Conservation (phyloP, 2,113 vertebrate species). For the Delphinapterus leucas region DNA sequence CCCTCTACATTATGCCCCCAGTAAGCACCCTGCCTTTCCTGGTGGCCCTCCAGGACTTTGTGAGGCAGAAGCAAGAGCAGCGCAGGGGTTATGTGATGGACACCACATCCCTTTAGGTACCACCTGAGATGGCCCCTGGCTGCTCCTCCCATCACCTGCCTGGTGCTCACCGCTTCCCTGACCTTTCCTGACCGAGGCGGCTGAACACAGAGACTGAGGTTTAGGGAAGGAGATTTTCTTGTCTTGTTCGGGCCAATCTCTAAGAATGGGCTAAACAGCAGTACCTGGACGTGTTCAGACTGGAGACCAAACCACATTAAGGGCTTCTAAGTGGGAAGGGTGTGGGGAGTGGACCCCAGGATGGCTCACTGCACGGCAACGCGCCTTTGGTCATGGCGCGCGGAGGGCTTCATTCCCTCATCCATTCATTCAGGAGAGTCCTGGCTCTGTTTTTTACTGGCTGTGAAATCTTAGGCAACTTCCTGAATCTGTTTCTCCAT, state of each 20-base stretch:
- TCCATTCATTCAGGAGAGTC: too few species aligned
- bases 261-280: not conserved
- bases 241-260: not conserved
- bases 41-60: not conserved
- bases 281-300: not conserved
- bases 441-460: too few species aligned
- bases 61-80: not conserved
- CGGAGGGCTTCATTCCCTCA: too few species aligned
- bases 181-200: rapidly evolving
- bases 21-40: not conserved
- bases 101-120: not conserved
- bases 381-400: rapidly evolving
- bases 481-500: not conserved
- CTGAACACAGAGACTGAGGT: not conserved
- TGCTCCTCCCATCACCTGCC: rapidly evolving
- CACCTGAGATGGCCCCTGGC: not conserved
- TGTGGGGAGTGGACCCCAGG: not conserved
- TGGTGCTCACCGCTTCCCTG: rapidly evolving
- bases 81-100: rapidly evolving
- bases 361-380: rapidly evolving
- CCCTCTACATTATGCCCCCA: not conserved
- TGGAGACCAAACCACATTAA: not conserved
- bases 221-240: not conserved
- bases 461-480: not conserved
- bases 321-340: too few species aligned